These are phyloP conservation scores for Emmelina monodactyla DNA, from an alignment of 2,888 invertebrate genomes.

Conservation along the genomic window DNA sequence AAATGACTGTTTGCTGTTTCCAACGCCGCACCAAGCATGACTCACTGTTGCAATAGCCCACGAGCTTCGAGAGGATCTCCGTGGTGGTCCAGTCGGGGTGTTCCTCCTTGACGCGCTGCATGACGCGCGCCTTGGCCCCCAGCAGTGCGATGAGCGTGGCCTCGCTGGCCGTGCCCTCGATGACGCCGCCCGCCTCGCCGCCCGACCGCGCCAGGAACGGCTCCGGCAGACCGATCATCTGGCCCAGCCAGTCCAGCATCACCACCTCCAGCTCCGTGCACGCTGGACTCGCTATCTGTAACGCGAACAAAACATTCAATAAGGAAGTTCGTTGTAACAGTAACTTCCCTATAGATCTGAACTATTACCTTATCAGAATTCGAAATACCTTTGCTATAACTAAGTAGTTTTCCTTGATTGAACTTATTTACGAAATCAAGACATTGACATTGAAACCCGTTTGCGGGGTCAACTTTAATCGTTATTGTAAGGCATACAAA, in stretches of 20 bases:
- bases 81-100: constrained; percentile 79
- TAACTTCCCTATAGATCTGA: too few relatives aligned
- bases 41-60: constrained; percentile 87
- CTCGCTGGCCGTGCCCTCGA: constrained; percentile 94
- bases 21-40: constrained; percentile 16
- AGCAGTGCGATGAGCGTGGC: constrained; percentile 91
- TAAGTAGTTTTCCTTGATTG: too few relatives aligned
- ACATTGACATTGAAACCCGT: too few relatives aligned
- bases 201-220: constrained; percentile 85
- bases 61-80: constrained; percentile 78
- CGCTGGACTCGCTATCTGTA: constrained; percentile 90
- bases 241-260: constrained; percentile 95
- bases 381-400: too few relatives aligned
- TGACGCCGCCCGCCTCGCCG: constrained; percentile 88
- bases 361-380: too few relatives aligned
- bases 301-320: too few relatives aligned
- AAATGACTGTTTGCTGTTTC: too few relatives aligned
- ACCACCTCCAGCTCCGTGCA: constrained; percentile 96
- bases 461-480: too few relatives aligned
- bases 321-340: too few relatives aligned
- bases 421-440: too few relatives aligned
- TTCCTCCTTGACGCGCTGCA: constrained; percentile 72
- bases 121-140: constrained; percentile 83
- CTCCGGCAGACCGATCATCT: constrained; percentile 87
- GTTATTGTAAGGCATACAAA: too few relatives aligned